Base-by-base conservation (phyloP, 2,888 invertebrate species). In the Aplocera efformata region DNA sequence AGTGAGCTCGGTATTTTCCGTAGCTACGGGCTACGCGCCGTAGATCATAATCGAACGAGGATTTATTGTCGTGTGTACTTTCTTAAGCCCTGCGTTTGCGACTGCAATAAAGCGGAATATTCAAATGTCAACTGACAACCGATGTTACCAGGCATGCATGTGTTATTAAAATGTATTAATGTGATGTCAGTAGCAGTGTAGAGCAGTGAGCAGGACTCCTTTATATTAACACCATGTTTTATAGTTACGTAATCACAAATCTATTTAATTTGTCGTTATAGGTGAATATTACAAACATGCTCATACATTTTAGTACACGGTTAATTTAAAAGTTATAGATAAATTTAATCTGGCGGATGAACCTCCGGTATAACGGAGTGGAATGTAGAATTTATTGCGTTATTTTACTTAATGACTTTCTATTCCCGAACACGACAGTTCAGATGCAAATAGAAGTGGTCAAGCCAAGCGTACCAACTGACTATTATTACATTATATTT, bases 11-110 rank as follows among this genome's bases (percentile, higher is more conserved):
- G 22, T 30, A 35, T 32, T 29, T 33, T 31, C 63, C 63, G 72
- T 76, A 67, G 80, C 84, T 83, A 80, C 83, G 79, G 83, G 81
- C 83, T 85, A 84, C 84, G 83, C 75, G 76, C 70, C 82, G 85
- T 85, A 88, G 88, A 86, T 86, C 85, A 86, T 82, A 83, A 85
- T 85, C 85, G 71, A 79, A 79, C 77, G 72, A 74, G 76, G 84
- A 84, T 88, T 85, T 86, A 85, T 84, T 79, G 76, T 79, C 73
- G 69, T 63, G 70, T 67, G 66, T 75, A 74, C 83, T 86, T 84
- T 85, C 84, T 83, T 82, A 60, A 67, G 63, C 58, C 51, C 56
- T 56, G 45, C 40, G 50, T 41, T 42, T 41, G 56, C 50, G 47
- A 53, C 49, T 45, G 50, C 54, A 40, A 41, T 66, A 67, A 72